phyloP scores from a whole-genome alignment of 2,797 vertebrate species.

The Hapalemur alaotrensis region DNA sequence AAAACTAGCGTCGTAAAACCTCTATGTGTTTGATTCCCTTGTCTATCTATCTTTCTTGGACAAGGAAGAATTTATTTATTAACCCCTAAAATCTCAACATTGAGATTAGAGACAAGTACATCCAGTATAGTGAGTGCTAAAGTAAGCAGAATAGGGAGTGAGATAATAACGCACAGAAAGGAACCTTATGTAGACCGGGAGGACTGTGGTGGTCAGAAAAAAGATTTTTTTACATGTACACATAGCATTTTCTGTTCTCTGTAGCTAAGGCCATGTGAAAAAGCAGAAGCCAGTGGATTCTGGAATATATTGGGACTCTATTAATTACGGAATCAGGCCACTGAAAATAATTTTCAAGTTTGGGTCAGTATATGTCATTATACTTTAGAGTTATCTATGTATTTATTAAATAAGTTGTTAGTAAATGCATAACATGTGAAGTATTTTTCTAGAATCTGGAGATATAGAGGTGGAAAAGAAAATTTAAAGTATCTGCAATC shows the following conservation, averaged over 20 bases:
- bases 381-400: neutral
- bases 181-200: neutral
- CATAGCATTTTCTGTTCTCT: neutral
- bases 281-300: neutral
- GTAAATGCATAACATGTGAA: neutral
- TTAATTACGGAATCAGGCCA: neutral
- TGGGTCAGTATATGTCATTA: neutral
- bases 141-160: neutral
- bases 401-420: neutral
- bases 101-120: neutral
- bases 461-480: neutral
- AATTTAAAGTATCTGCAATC: neutral
- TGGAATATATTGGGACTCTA: neutral
- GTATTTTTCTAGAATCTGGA: neutral
- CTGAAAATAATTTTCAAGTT: slow-evolving; percentile 20
- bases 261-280: neutral
- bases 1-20: neutral
- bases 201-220: neutral
- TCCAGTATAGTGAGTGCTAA: neutral
- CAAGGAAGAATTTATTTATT: neutral
- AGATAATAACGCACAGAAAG: neutral
- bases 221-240: neutral
- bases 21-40: neutral
- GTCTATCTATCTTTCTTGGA: neutral
- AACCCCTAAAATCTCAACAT: neutral